These are phyloP conservation scores for Halictus rubicundus DNA, from an alignment of 1,140 invertebrate genomes.

Conservation along the genomic window DNA sequence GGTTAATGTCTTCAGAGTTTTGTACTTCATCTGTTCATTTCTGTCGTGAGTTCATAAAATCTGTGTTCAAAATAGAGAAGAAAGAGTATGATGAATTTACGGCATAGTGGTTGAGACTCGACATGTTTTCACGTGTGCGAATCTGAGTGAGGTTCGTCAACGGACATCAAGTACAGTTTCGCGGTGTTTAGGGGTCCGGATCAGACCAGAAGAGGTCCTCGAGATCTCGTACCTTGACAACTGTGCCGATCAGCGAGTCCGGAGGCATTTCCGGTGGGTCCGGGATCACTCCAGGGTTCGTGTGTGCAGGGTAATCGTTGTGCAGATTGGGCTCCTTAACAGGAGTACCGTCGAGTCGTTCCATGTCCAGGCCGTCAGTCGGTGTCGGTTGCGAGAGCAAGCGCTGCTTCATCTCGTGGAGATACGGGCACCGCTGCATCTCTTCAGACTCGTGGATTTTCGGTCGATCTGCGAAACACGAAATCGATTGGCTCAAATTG, in stretches of 20 bases:
- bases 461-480: constrained; percentile 69
- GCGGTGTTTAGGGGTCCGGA: background rate
- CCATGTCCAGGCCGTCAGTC: constrained; percentile 80
- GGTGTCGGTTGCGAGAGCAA: constrained; percentile 85
- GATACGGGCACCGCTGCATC: constrained; percentile 94
- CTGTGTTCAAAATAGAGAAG: too few species aligned
- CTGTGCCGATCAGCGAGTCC: constrained; percentile 88
- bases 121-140: too few species aligned
- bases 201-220: background rate
- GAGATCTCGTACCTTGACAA: constrained; percentile 87
- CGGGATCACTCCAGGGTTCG: constrained; percentile 81
- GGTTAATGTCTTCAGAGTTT: too few species aligned
- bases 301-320: constrained; percentile 80
- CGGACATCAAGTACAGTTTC: background rate
- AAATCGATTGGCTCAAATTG: background rate
- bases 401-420: constrained; percentile 95
- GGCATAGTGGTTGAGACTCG: too few species aligned
- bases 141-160: background rate
- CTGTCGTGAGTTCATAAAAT: too few species aligned
- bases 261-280: constrained; percentile 83
- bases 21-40: too few species aligned
- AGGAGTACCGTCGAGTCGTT: constrained; percentile 78
- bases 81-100: too few species aligned
- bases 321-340: constrained; percentile 79
- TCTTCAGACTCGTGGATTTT: constrained; percentile 74